Conservation (phyloP, 2,797 vertebrate genomes). For the Numenius phaeopus region DNA sequence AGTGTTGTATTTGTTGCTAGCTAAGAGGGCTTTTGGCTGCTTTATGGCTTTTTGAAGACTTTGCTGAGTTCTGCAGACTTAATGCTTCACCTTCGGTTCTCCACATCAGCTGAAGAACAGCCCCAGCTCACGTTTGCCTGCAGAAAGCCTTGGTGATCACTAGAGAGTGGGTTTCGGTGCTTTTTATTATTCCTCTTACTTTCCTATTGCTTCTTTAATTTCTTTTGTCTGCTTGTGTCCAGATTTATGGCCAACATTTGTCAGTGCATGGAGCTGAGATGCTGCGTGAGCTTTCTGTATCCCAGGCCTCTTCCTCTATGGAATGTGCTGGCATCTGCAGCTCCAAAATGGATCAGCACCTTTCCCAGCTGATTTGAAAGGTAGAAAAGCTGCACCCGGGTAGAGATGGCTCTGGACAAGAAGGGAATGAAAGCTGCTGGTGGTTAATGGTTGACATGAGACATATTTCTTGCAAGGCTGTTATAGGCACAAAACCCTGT, state of each 20-base stretch:
- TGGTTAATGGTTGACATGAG: not conserved
- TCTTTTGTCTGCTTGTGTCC: not conserved
- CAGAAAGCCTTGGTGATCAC: not conserved
- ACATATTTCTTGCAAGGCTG: not conserved
- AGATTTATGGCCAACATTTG: not conserved
- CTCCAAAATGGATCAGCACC: not conserved
- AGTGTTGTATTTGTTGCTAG: not conserved
- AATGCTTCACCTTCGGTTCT: not conserved
- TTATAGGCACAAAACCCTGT: not conserved
- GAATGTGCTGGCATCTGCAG: not conserved
- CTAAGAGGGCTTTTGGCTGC: not conserved
- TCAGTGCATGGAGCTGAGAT: not conserved
- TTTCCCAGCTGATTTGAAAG: not conserved
- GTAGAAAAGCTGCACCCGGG: not conserved
- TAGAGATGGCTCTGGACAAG: not conserved
- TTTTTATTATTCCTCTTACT: not conserved
- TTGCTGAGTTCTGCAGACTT: not conserved
- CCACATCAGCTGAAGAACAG: not conserved
- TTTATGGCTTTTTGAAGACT: not conserved
- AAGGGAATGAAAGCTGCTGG: not conserved
- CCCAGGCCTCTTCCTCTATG: not conserved
- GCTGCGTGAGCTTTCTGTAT: not conserved
- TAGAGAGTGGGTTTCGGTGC: not conserved
- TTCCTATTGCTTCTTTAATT: not conserved
- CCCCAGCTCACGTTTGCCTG: not conserved